Conservation (phyloP, 2,113 vertebrate species). For the Meriones unguiculatus region DNA sequence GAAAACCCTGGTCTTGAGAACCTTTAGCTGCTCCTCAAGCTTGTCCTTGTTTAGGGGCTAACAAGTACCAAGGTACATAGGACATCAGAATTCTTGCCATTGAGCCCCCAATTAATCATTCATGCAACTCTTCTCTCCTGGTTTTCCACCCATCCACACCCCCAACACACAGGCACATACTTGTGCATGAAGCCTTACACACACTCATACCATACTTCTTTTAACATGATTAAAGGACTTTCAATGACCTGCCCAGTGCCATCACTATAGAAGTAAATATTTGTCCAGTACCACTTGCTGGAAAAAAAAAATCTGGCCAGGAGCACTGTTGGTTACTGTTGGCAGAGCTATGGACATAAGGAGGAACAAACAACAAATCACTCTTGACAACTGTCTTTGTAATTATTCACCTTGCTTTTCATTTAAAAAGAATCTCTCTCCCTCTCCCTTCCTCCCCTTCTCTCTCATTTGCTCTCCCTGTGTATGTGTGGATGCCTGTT, state of each 20-base stretch:
- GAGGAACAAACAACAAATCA: slow-evolving; percentile 16
- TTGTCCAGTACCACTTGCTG: background rate
- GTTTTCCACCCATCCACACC: background rate
- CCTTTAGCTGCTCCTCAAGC: background rate
- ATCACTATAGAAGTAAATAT: background rate
- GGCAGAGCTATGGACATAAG: background rate
- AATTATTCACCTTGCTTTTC: background rate
- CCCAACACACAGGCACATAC: background rate
- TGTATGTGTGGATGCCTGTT: background rate
- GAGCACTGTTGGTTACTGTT: background rate
- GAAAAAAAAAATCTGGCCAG: background rate
- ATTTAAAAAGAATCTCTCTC: background rate
- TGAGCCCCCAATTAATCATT: background rate
- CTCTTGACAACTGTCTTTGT: background rate
- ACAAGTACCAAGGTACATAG: background rate
- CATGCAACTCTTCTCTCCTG: background rate
- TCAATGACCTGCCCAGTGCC: background rate
- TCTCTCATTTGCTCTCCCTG: background rate
- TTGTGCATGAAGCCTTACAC: background rate
- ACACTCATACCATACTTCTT: background rate
- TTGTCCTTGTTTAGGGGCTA: background rate
- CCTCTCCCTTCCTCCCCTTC: background rate
- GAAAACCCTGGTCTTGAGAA: background rate
- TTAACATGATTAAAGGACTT: slow-evolving; percentile 8
- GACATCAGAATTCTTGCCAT: background rate